These are phyloP conservation scores for Tragopan temminckii DNA, from an alignment of 2,797 vertebrate species.

Conservation along the genomic window DNA sequence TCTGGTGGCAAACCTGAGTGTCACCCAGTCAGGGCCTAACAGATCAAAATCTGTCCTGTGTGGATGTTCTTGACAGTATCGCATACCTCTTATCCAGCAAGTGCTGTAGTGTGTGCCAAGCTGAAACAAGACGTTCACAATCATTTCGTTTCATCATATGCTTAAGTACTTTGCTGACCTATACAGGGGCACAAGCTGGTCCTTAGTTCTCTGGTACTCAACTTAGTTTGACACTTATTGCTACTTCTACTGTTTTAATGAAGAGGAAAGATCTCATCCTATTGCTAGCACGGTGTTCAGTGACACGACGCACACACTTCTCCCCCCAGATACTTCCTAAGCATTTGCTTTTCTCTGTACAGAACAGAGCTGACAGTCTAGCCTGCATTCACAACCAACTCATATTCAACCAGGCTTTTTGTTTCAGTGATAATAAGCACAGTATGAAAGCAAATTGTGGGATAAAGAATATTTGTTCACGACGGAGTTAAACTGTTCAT, in stretches of 20 bases:
- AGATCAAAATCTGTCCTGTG: background rate
- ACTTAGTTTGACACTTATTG: background rate
- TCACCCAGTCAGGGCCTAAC: background rate
- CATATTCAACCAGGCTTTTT: background rate
- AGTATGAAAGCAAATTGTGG: background rate
- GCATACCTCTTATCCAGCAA: background rate
- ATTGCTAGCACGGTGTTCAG: background rate
- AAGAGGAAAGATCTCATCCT: background rate
- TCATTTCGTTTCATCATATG: background rate
- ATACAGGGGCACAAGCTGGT: background rate
- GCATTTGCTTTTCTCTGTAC: background rate
- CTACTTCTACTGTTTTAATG: background rate
- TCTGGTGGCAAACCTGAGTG: background rate
- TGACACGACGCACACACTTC: background rate
- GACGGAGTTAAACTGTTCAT: constrained; percentile 53
- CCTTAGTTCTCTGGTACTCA: background rate
- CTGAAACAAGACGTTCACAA: background rate
- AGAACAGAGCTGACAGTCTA: background rate
- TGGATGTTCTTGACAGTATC: background rate
- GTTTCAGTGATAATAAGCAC: background rate
- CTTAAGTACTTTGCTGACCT: background rate
- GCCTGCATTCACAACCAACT: background rate
- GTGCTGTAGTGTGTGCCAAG: background rate
- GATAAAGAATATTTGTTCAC: background rate
- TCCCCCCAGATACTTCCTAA: background rate